Evolutionary conservation across 2,113 vertebrate genomes (phyloP).

Genomic region (Nycticorax nycticorax): DNA sequence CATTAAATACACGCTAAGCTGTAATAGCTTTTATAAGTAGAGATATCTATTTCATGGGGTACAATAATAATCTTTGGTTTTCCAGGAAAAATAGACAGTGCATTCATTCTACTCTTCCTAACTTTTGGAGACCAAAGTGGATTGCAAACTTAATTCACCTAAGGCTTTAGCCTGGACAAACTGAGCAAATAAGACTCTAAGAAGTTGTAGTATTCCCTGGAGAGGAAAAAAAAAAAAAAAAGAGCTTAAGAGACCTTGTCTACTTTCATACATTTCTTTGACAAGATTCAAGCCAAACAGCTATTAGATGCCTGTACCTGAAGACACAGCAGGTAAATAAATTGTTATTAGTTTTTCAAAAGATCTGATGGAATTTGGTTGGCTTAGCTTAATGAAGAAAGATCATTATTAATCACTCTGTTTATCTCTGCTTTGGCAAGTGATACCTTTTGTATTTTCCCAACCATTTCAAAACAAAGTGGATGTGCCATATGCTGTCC

Average conservation of each 20-base stretch:
- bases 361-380: background rate
- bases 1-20: background rate
- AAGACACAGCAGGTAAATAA: background rate
- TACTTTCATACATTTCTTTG: background rate
- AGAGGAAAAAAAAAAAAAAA: background rate
- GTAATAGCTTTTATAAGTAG: background rate
- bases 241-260: no score
- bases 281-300: background rate
- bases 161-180: background rate
- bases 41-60: background rate
- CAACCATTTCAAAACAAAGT: background rate
- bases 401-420: background rate
- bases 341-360: background rate
- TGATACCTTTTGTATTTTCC: background rate
- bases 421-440: fast-evolving
- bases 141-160: background rate
- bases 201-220: background rate
- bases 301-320: background rate
- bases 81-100: background rate
- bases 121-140: background rate
- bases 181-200: background rate
- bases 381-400: background rate
- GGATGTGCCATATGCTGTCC: fast-evolving
- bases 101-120: background rate
- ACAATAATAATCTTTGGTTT: background rate